Conservation (phyloP, 2,113 vertebrate species). For the Laterallus jamaicensis region DNA sequence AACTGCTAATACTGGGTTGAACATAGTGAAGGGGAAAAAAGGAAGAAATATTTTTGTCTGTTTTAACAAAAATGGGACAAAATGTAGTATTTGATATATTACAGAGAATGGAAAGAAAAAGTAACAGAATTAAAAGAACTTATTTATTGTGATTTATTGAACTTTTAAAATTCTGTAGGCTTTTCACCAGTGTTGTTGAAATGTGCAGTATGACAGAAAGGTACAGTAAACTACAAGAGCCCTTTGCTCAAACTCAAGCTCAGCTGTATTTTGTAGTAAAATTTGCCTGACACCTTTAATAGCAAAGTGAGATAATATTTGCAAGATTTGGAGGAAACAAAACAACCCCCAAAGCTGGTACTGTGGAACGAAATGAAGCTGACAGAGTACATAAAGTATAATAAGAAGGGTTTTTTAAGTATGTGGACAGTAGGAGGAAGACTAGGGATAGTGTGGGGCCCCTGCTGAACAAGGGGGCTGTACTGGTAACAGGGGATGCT, state of each 20-base stretch:
- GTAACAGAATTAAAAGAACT: neutral
- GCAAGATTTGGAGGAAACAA: neutral
- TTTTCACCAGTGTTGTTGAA: neutral
- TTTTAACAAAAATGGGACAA: neutral
- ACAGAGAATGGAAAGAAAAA: neutral
- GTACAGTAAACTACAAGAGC: neutral
- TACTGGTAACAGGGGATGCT: too few relatives aligned
- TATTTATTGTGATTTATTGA: neutral
- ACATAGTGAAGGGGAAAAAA: accelerated
- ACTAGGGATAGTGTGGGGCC: too few relatives aligned
- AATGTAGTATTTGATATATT: neutral
- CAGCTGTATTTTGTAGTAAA: neutral
- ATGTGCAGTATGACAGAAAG: neutral
- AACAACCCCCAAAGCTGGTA: neutral
- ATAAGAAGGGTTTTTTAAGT: too few relatives aligned
- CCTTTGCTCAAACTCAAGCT: neutral
- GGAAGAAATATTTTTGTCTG: neutral
- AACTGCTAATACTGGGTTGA: accelerated
- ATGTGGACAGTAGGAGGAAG: too few relatives aligned
- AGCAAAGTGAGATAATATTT: neutral
- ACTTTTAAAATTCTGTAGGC: neutral
- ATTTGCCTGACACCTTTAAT: neutral
- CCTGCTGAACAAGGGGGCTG: too few relatives aligned
- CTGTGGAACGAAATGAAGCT: too few relatives aligned
- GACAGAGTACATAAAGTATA: too few relatives aligned